A percentile compares a stretch with the other conserved stretches of the same genome.
Conservation (phyloP, 2,113 vertebrate species). For the Climacteris rufus region DNA sequence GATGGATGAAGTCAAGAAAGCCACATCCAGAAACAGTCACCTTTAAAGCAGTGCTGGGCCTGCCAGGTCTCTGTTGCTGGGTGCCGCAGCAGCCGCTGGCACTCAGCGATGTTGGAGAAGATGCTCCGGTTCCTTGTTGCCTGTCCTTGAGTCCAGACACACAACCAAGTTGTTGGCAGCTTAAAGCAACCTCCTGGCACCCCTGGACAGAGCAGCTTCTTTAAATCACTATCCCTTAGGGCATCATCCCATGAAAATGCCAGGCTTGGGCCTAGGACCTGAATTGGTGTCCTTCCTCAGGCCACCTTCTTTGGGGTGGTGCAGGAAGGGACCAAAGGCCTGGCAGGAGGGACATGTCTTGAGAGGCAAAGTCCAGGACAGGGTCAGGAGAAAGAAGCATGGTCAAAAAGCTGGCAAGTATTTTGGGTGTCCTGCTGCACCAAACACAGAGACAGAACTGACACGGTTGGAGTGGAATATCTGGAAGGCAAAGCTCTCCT, state of each 20-base stretch:
- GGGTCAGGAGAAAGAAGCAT: background rate
- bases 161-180: background rate
- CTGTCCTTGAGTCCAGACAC: background rate
- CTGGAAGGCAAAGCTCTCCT: background rate
- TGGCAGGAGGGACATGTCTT: background rate
- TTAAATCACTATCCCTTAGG: background rate
- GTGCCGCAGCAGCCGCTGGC: background rate
- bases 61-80: background rate
- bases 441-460: background rate
- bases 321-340: background rate
- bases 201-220: background rate
- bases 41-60: background rate
- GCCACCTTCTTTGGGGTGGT: background rate
- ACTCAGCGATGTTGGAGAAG: background rate
- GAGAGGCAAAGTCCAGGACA: background rate
- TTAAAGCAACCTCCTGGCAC: background rate
- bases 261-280: background rate
- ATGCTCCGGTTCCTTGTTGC: background rate
- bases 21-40: background rate
- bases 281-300: background rate
- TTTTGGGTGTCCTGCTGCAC: background rate
- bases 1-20: background rate
- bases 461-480: background rate
- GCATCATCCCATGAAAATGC: background rate
- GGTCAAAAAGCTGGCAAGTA: background rate